Conservation (phyloP, 1,140 invertebrate species). For the Anoplolepis gracilipes region DNA sequence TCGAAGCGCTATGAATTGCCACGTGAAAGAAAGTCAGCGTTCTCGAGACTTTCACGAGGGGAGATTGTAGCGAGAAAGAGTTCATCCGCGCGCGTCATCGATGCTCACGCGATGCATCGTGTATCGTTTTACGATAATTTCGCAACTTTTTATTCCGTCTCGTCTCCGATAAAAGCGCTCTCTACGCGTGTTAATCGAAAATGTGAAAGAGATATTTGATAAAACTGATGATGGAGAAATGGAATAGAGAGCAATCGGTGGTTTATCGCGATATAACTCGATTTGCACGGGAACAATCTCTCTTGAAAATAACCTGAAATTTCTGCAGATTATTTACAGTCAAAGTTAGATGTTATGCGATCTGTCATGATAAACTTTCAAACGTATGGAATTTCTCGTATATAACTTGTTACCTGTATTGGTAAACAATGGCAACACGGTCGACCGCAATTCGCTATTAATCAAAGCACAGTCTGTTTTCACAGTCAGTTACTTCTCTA, state of each 20-base stretch:
- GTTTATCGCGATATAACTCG: not conserved
- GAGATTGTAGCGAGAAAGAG: constrained; percentile 47
- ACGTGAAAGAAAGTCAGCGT: constrained; percentile 52
- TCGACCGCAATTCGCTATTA: constrained; percentile 44
- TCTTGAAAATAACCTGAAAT: no score
- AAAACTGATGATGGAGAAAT: not conserved
- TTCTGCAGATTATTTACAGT: constrained; percentile 31
- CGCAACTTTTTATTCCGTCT: not conserved
- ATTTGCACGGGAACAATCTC: constrained; percentile 28
- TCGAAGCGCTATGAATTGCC: constrained; percentile 20
- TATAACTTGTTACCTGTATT: constrained; percentile 46
- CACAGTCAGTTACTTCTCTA: constrained; percentile 18
- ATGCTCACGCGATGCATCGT: not conserved
- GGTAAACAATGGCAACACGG: constrained; percentile 42
- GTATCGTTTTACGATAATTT: constrained; percentile 8
- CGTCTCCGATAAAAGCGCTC: not conserved
- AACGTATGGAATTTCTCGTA: constrained; percentile 26
- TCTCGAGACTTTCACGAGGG: constrained; percentile 60
- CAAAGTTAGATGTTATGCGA: constrained; percentile 34
- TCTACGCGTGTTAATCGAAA: not conserved
- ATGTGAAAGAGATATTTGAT: constrained; percentile 1
- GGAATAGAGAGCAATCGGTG: not conserved
- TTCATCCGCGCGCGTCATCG: constrained; percentile 36
- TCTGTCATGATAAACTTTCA: constrained; percentile 22
- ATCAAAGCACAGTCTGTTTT: constrained; percentile 33